Percentiles rank a stretch among this genome's conserved stretches.
Evolutionary conservation across 2,888 invertebrate species (phyloP).

Genomic region (Elmis aenea): DNA sequence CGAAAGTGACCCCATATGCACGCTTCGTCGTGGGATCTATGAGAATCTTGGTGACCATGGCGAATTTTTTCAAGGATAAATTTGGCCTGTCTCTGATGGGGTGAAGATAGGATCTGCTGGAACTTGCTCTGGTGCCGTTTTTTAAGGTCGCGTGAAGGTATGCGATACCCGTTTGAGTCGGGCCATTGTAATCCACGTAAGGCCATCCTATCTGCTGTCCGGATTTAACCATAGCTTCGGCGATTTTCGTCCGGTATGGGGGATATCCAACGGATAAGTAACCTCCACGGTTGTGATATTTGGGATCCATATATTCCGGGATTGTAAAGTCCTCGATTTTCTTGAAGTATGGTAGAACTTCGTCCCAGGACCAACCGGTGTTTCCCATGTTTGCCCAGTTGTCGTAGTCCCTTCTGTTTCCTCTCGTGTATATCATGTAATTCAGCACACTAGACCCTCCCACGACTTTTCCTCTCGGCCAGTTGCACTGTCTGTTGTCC

Average conservation of each 20-base stretch:
- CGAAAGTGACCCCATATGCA: conserved; percentile 48
- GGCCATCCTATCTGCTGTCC: conserved; percentile 59
- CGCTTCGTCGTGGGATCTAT: conserved; percentile 41
- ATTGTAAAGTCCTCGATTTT: conserved; percentile 81
- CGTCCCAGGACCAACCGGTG: conserved; percentile 61
- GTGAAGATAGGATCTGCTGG: conserved; percentile 51
- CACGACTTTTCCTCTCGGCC: conserved; percentile 60
- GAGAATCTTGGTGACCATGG: conserved; percentile 49
- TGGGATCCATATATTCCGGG: conserved; percentile 58
- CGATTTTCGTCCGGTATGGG: conserved; percentile 54
- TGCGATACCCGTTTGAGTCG: conserved; percentile 53
- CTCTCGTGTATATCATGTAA: conserved; percentile 88
- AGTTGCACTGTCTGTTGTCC: conserved; percentile 68
- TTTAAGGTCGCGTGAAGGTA: conserved; percentile 51
- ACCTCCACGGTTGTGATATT: conserved; percentile 52
- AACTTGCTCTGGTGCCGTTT: conserved; percentile 48
- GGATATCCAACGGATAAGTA: conserved; percentile 55
- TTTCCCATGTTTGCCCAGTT: conserved; percentile 82
- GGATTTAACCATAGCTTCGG: conserved; percentile 60
- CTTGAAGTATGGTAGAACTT: conserved; percentile 75
- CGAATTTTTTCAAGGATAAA: conserved; percentile 50
- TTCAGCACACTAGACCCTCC: conserved; percentile 86
- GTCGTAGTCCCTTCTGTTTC: conserved; percentile 81
- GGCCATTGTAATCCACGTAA: conserved; percentile 64
- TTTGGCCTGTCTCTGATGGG: conserved; percentile 48